Percentiles rank a stretch among this genome's conserved stretches.
These are phyloP conservation scores for Drosophila tripunctata DNA, from an alignment of 2,888 invertebrate species.

Conservation along the genomic window DNA sequence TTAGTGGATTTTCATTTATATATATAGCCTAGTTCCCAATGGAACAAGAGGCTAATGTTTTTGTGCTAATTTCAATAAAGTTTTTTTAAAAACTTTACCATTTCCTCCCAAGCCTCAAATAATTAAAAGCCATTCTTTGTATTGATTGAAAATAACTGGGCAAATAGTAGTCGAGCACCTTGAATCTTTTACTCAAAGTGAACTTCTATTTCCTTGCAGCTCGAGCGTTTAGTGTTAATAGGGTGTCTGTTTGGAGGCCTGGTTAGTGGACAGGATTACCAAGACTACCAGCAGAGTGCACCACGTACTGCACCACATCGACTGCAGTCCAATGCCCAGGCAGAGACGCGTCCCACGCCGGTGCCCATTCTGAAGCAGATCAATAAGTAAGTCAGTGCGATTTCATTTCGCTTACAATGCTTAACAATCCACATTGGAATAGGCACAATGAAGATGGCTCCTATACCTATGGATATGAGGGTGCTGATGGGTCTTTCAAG, in stretches of 20 bases:
- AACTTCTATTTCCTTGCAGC: constrained; percentile 58
- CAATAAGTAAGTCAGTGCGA: constrained; percentile 86
- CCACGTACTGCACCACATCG: constrained; percentile 81
- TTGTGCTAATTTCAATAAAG: too few relatives aligned
- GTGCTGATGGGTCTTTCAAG: constrained; percentile 94
- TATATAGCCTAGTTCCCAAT: too few relatives aligned
- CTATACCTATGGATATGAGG: constrained; percentile 95
- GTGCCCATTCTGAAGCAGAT: constrained; percentile 94
- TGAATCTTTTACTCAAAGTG: too few relatives aligned
- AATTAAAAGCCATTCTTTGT: too few relatives aligned
- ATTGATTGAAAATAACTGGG: too few relatives aligned
- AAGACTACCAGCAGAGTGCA: constrained; percentile 82
- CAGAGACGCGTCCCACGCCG: constrained; percentile 85
- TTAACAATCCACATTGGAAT: constrained; percentile 23
- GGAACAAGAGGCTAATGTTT: too few relatives aligned
- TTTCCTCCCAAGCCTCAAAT: too few relatives aligned
- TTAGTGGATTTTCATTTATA: too few relatives aligned
- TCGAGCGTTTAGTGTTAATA: constrained; percentile 71
- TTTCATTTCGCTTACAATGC: background rate
- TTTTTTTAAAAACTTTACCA: too few relatives aligned
- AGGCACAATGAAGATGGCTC: constrained; percentile 95
- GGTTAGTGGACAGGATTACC: constrained; percentile 82
- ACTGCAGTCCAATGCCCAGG: constrained; percentile 72
- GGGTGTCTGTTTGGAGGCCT: constrained; percentile 64
- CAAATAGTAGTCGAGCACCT: too few relatives aligned